A percentile compares a stretch with the other conserved stretches of the same genome.
Evolutionary conservation across 2,888 invertebrate genomes (phyloP).

Genomic region (Boloria euphrosyne): DNA sequence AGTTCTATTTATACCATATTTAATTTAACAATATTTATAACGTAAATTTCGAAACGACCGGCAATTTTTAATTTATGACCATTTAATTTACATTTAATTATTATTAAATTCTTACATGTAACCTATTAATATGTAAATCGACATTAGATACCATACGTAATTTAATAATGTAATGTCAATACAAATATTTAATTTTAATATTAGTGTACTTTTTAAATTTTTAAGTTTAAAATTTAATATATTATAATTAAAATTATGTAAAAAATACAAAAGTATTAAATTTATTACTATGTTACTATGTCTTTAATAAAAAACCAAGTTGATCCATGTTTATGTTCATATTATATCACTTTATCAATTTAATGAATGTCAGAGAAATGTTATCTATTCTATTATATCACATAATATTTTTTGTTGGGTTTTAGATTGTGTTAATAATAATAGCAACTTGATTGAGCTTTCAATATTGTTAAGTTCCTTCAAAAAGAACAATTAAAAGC

Average conservation of each 20-base stretch:
- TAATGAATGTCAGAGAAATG: slow-evolving; percentile 23
- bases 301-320: not conserved
- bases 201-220: no score
- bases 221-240: not conserved
- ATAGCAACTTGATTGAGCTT: no score
- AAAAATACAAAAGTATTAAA: not conserved
- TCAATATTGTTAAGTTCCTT: no score
- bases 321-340: slow-evolving; percentile 6
- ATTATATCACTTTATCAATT: slow-evolving; percentile 10
- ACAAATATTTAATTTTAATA: no score
- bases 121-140: no score
- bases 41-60: not conserved
- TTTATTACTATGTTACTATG: no score
- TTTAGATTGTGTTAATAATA: slow-evolving; percentile 1
- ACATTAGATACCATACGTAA: no score
- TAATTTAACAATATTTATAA: no score
- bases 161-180: no score
- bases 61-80: slow-evolving; percentile 7
- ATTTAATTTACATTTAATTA: slow-evolving; percentile 7
- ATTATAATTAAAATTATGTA: not conserved
- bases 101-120: not conserved
- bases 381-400: slow-evolving; percentile 18
- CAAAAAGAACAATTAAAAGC: no score
- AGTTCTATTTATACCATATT: not conserved
- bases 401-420: slow-evolving; percentile 7